Base-by-base conservation (phyloP, 2,888 invertebrate species). In the Alitta virens region DNA sequence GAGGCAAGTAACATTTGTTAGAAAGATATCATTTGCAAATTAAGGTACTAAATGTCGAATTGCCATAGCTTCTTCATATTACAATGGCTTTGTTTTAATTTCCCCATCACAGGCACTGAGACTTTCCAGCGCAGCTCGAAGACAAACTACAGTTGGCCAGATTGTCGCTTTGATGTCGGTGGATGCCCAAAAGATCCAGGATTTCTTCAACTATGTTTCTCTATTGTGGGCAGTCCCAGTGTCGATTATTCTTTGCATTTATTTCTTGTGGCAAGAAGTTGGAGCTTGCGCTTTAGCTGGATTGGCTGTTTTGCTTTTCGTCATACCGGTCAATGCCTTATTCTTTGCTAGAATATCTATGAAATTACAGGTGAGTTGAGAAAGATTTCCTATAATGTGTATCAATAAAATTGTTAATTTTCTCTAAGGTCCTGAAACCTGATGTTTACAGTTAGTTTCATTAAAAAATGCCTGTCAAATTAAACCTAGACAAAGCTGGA, bases 131-230 rank as follows among this genome's bases (percentile, higher is more conserved):
- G 23, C 53, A 26, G 23, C 60, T 5, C 16, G 54, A 12, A 60
- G 24, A 27, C n/a, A 43, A 27, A 54, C 60, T 7, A 60, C 59
- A 16, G 58, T 53, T 12, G 63, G 63, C 40, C 49, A 63, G 18
- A 50, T 63, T 14, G 50, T 59, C 12, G 59, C 51, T 27, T 25
- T 58, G 1, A 63, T 63, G 63, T 59, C 58, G 12, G 63, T 63
- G 14, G 63, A 63, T 33, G 59, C 63, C 18, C 59, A 59, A 38
- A 63, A 53, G 40, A 60, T 63, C 21, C 63, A 63, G 43, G 63
- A 63, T 42, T 16, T 33, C 33, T 46, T 38, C 26, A 38, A 38
- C 3, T 64, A 56, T 33, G 27, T 56, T 21, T 49, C 58, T 49
- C 51, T 56, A 12, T 40, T 68, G 16, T 59, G 60, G 62, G 55